These are phyloP conservation scores for Eonycteris spelaea DNA, from an alignment of 2,113 vertebrate genomes.

Conservation along the genomic window DNA sequence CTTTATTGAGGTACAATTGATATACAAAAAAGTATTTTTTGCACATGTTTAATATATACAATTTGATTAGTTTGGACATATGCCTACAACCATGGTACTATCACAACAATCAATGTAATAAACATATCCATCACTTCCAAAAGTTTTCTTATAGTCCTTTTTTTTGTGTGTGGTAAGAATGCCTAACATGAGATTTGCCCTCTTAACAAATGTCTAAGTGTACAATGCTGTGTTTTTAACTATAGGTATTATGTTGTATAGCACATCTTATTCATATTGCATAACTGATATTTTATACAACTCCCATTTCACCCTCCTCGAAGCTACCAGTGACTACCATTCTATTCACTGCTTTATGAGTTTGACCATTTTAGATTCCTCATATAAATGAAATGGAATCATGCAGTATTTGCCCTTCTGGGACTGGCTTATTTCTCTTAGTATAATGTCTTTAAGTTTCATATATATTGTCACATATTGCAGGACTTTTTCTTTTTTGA, in stretches of 20 bases:
- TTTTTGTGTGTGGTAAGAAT: neutral
- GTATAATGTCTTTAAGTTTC: neutral
- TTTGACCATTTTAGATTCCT: neutral
- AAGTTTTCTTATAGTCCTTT: neutral
- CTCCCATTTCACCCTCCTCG: neutral
- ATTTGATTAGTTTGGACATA: neutral
- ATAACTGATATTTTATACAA: neutral
- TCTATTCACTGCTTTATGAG: neutral
- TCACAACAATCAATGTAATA: neutral
- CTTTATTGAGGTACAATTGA: neutral
- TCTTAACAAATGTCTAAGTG: neutral
- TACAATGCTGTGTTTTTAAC: neutral
- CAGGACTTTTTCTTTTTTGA: neutral
- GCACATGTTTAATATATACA: neutral
- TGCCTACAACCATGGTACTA: neutral
- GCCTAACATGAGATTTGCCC: neutral
- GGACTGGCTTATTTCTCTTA: neutral
- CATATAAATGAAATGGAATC: neutral
- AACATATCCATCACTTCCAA: neutral
- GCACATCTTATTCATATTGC: neutral
- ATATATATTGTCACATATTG: neutral
- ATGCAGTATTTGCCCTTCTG: neutral
- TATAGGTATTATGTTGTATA: neutral
- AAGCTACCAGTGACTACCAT: too few relatives aligned
- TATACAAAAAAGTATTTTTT: neutral